Percentiles rank a stretch among this genome's conserved stretches.
phyloP scores from a whole-genome alignment of 2,888 invertebrate genomes.

The Eulithis testata region DNA sequence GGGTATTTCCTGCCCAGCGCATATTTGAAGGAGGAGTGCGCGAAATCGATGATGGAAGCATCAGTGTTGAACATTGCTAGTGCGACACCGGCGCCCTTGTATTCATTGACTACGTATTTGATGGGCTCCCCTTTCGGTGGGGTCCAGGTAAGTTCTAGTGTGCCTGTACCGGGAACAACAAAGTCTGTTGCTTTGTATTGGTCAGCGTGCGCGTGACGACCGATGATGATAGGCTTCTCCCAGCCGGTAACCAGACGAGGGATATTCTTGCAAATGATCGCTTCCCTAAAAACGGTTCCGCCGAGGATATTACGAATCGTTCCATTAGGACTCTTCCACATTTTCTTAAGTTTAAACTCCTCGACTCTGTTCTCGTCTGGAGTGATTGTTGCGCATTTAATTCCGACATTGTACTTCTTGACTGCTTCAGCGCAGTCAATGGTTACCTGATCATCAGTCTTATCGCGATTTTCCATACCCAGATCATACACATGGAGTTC shows the following conservation, averaged over 20 bases:
- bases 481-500: slow-evolving; percentile 97
- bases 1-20: slow-evolving; percentile 94
- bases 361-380: slow-evolving; percentile 98
- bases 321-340: slow-evolving; percentile 97
- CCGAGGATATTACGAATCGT: slow-evolving; percentile 95
- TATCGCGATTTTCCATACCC: slow-evolving; percentile 97
- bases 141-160: slow-evolving; percentile 92
- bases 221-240: slow-evolving; percentile 98
- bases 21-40: slow-evolving; percentile 96
- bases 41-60: slow-evolving; percentile 96
- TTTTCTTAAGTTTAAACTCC: slow-evolving; percentile 93
- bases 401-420: slow-evolving; percentile 98
- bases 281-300: slow-evolving; percentile 93
- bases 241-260: slow-evolving; percentile 97
- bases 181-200: slow-evolving; percentile 99
- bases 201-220: slow-evolving; percentile 99
- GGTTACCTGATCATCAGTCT: slow-evolving; percentile 97
- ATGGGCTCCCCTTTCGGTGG: slow-evolving; percentile 87
- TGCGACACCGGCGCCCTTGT: slow-evolving; percentile 95
- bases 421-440: slow-evolving; percentile 98
- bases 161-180: slow-evolving; percentile 95
- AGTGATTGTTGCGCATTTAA: slow-evolving; percentile 99
- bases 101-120: slow-evolving; percentile 92
- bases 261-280: slow-evolving; percentile 96
- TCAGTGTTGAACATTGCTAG: slow-evolving; percentile 99